phyloP scores from a whole-genome alignment of 2,797 vertebrate genomes.

The Okamejei kenojei region DNA sequence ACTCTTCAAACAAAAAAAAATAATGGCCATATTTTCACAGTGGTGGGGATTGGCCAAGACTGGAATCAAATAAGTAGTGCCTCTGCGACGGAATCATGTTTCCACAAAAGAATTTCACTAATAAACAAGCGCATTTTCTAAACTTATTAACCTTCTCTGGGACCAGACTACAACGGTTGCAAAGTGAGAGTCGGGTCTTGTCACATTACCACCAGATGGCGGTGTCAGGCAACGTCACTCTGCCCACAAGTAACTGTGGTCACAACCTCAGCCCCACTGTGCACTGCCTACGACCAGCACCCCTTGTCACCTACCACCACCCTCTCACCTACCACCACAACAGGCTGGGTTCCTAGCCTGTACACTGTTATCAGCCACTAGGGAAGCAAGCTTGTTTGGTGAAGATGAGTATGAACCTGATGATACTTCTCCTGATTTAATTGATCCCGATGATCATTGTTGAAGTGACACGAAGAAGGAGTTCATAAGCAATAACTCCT shows the following conservation, averaged over 20 bases:
- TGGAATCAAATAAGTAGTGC: background rate
- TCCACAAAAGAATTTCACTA: background rate
- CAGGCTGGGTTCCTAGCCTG: too few species aligned
- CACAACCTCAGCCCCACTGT: too few species aligned
- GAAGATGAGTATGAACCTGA: too few species aligned
- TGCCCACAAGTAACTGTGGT: background rate
- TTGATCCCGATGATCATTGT: too few species aligned
- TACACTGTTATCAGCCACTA: too few species aligned
- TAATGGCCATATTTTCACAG: background rate
- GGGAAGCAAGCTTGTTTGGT: too few species aligned
- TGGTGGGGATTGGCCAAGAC: background rate
- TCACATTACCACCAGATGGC: constrained; percentile 4
- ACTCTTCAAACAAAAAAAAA: background rate
- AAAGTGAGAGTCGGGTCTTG: background rate
- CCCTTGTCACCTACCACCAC: too few species aligned
- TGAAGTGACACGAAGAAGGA: too few species aligned
- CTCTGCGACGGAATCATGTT: background rate
- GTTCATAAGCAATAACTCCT: too few species aligned
- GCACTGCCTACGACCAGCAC: too few species aligned
- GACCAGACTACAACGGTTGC: background rate
- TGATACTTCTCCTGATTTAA: too few species aligned
- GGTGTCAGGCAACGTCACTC: background rate
- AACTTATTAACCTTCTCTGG: background rate
- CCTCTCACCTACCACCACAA: too few species aligned
- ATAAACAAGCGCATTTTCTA: background rate